These are phyloP conservation scores for Thera obeliscata DNA, from an alignment of 2,888 invertebrate species.

Conservation along the genomic window DNA sequence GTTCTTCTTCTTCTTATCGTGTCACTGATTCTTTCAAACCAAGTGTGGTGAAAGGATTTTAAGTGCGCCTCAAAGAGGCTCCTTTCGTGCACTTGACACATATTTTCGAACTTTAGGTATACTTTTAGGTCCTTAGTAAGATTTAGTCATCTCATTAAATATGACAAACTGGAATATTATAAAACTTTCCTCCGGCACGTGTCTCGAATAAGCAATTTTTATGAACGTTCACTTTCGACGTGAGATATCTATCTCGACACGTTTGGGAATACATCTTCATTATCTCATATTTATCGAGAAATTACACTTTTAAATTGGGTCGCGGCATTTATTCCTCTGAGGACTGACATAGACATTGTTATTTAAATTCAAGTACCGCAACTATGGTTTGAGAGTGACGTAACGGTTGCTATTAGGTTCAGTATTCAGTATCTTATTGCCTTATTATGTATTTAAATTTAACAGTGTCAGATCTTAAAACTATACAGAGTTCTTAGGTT, in stretches of 20 bases:
- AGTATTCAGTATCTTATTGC: too few species aligned
- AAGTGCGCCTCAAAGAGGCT: too few species aligned
- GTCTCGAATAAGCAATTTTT: conserved; percentile 13
- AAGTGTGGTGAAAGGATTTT: too few species aligned
- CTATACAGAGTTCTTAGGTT: too few species aligned
- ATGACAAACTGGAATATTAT: neutral
- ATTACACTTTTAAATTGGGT: conserved; percentile 56
- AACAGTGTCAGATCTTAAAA: too few species aligned
- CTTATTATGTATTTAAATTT: too few species aligned
- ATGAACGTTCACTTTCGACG: neutral
- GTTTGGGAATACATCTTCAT: conserved; percentile 55
- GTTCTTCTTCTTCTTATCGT: too few species aligned
- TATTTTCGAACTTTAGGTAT: too few species aligned
- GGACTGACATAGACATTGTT: neutral
- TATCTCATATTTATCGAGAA: conserved; percentile 52
- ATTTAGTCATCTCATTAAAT: neutral
- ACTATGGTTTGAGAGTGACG: neutral
- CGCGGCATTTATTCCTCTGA: conserved; percentile 9
- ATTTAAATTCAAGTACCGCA: neutral
- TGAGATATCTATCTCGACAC: conserved; percentile 28
- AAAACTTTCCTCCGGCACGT: neutral
- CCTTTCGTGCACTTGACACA: too few species aligned
- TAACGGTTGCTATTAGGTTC: neutral
- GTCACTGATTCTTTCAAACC: too few species aligned
- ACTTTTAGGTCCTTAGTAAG: neutral